phyloP scores from a whole-genome alignment of 2,113 vertebrate species.

The Irena cyanogastra region DNA sequence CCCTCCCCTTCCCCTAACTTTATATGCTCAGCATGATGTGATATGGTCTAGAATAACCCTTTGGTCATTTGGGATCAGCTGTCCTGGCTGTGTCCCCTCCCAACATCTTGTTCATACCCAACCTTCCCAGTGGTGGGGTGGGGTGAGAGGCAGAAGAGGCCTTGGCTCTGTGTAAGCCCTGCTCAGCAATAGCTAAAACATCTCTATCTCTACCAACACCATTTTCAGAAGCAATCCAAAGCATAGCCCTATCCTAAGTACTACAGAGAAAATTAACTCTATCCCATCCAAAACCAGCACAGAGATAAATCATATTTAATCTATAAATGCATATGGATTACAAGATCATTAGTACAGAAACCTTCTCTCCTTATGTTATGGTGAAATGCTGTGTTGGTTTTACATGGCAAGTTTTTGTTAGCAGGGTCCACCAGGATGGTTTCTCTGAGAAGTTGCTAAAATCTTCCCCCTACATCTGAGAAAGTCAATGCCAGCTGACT shows the following conservation, averaged over 20 bases:
- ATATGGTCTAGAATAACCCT: not conserved
- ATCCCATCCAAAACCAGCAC: not conserved
- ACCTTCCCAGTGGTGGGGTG: accelerated
- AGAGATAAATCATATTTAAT: not conserved
- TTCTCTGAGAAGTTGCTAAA: not conserved
- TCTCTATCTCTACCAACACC: not conserved
- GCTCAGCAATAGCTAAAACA: not conserved
- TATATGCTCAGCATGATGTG: not conserved
- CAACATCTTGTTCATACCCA: not conserved
- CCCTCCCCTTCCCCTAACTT: not conserved
- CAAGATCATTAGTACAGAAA: not conserved
- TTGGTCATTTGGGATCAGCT: not conserved
- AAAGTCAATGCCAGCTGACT: not conserved
- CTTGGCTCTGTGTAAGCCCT: not conserved
- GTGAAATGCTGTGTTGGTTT: not conserved
- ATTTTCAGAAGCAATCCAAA: not conserved
- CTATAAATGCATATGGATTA: not conserved
- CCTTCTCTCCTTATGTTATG: not conserved
- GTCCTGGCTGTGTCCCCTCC: not conserved
- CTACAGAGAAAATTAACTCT: not conserved
- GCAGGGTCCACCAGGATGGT: not conserved
- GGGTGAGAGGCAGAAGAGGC: not conserved
- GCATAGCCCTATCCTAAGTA: not conserved
- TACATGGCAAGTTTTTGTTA: not conserved
- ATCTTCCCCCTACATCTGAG: not conserved